These are phyloP conservation scores for Epinotia demarniana DNA, from an alignment of 2,888 invertebrate genomes.

Conservation along the genomic window DNA sequence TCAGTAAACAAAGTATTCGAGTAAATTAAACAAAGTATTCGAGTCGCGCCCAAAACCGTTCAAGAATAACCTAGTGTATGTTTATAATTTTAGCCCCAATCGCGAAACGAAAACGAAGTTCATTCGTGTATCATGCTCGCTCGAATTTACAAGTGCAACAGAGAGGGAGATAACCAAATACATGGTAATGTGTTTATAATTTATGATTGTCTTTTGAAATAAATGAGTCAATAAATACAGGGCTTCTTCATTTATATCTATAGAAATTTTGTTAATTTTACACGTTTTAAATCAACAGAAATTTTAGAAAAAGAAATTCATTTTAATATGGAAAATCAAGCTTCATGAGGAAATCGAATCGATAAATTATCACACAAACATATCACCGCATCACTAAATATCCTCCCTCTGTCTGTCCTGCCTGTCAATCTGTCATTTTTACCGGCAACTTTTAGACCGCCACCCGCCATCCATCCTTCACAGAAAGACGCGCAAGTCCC, in stretches of 20 bases:
- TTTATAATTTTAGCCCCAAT: not conserved
- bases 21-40: not conserved
- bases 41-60: not conserved
- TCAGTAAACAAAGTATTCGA: not conserved
- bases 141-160: too few species aligned
- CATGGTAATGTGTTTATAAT: too few species aligned
- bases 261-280: not conserved
- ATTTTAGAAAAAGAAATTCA: not conserved
- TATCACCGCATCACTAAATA: slow-evolving; percentile 53
- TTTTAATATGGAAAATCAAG: too few species aligned
- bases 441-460: slow-evolving; percentile 74
- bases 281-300: not conserved
- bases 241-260: too few species aligned
- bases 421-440: slow-evolving; percentile 77
- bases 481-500: slow-evolving; percentile 54
- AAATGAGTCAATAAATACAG: too few species aligned
- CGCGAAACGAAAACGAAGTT: too few species aligned
- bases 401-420: slow-evolving; percentile 55
- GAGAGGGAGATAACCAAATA: too few species aligned
- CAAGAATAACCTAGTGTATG: not conserved
- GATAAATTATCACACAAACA: slow-evolving; percentile 5
- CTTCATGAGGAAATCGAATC: not conserved
- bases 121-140: too few species aligned
- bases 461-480: slow-evolving; percentile 52
- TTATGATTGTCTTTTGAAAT: too few species aligned